Conservation (phyloP, 2,113 vertebrate species). For the Zonotrichia leucophrys region DNA sequence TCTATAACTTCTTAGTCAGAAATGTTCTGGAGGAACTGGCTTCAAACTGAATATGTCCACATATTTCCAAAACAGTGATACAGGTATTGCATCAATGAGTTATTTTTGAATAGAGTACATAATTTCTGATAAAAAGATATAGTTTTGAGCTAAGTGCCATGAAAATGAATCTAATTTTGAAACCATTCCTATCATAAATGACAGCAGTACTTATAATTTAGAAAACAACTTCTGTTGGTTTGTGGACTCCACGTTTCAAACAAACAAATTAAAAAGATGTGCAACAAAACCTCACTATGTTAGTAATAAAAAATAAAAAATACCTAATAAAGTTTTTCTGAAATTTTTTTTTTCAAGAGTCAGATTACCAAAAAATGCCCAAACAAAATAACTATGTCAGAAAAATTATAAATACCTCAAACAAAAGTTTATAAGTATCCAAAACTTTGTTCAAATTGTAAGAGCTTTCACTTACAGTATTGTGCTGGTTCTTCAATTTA, state of each 20-base stretch:
- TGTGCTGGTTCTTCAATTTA: background rate
- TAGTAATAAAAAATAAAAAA: background rate
- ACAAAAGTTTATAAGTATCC: background rate
- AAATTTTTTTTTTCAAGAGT: background rate
- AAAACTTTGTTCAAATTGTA: background rate
- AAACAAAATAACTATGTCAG: background rate
- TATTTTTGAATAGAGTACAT: background rate
- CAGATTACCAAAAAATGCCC: background rate
- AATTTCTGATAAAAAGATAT: background rate
- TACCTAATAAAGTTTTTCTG: background rate
- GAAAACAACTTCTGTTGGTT: background rate
- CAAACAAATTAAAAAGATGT: background rate
- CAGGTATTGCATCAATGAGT: background rate
- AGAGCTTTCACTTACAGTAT: background rate
- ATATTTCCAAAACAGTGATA: background rate
- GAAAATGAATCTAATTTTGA: background rate
- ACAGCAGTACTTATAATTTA: background rate
- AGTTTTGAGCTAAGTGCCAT: background rate
- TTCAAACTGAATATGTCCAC: background rate
- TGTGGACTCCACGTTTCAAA: background rate
- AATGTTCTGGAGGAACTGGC: background rate
- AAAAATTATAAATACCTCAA: background rate
- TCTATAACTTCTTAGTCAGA: background rate
- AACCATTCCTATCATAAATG: background rate
- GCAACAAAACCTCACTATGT: background rate